Conservation (phyloP, 1,140 invertebrate species). For the Ceratoteleas bidentatus region DNA sequence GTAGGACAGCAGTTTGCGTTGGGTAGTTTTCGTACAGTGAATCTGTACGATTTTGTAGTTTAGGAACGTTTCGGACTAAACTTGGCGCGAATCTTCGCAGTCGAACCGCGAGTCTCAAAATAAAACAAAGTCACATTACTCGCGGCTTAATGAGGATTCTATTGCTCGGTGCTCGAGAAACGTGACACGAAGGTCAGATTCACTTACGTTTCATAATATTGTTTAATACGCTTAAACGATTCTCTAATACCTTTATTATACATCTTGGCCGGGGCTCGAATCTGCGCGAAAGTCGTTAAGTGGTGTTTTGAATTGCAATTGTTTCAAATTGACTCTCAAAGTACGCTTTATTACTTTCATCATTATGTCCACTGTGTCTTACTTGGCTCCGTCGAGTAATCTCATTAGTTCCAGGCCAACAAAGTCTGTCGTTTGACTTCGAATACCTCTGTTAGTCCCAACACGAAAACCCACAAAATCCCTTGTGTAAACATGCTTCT, state of each 20-base stretch:
- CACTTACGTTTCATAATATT: constrained; percentile 65
- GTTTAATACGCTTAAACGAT: constrained; percentile 62
- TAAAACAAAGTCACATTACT: constrained; percentile 22
- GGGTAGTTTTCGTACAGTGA: too few species aligned
- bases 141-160: constrained; percentile 52
- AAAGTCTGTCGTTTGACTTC: too few species aligned
- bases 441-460: too few species aligned
- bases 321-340: constrained; percentile 64
- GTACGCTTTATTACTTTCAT: constrained; percentile 52
- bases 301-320: constrained; percentile 63
- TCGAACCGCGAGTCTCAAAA: constrained; percentile 11
- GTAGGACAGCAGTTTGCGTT: too few species aligned
- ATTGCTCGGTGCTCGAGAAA: constrained; percentile 58
- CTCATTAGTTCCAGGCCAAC: constrained; percentile 28
- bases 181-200: constrained; percentile 53
- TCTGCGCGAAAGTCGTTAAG: constrained; percentile 59
- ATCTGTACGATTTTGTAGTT: not conserved
- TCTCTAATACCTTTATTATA: constrained; percentile 66
- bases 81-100: constrained; percentile 2
- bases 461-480: too few species aligned
- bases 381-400: constrained; percentile 38
- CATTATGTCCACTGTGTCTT: constrained; percentile 50
- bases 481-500: too few species aligned
- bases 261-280: constrained; percentile 47
- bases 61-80: not conserved